Conservation (phyloP, 2,797 vertebrate genomes). For the Linurgus olivaceus region DNA sequence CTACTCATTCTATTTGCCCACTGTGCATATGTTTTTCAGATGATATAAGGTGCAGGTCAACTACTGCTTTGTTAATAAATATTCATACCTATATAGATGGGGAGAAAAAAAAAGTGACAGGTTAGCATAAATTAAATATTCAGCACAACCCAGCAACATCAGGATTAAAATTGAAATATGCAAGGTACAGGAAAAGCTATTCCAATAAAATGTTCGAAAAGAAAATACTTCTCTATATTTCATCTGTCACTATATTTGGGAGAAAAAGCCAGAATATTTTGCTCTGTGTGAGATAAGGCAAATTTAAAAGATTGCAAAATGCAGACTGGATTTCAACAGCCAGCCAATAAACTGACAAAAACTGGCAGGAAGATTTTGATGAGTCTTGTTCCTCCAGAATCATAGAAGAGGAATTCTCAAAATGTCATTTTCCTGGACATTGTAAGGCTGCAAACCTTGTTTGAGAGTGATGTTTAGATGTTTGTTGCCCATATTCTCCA, state of each 20-base stretch:
- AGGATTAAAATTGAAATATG: slow-evolving; percentile 17
- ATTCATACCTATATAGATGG: neutral
- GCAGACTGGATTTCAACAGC: neutral
- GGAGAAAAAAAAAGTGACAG: neutral
- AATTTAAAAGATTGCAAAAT: neutral
- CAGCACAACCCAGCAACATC: neutral
- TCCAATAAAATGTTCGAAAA: neutral
- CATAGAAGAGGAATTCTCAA: neutral
- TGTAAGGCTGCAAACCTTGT: neutral
- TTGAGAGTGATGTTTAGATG: neutral
- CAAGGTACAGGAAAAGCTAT: neutral
- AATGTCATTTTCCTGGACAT: neutral
- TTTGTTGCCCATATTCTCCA: neutral
- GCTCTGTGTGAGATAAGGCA: neutral
- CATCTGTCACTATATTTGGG: neutral
- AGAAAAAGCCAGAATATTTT: neutral
- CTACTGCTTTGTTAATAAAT: neutral
- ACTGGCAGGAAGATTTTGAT: neutral
- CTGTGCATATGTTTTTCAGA: neutral
- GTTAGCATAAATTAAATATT: slow-evolving; percentile 38
- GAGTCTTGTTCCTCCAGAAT: neutral
- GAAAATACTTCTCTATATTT: neutral
- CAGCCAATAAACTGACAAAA: neutral
- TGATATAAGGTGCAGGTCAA: neutral
- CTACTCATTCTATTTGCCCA: neutral